Evolutionary conservation across 1,140 invertebrate genomes (phyloP).

Genomic region (Lucilia sericata): DNA sequence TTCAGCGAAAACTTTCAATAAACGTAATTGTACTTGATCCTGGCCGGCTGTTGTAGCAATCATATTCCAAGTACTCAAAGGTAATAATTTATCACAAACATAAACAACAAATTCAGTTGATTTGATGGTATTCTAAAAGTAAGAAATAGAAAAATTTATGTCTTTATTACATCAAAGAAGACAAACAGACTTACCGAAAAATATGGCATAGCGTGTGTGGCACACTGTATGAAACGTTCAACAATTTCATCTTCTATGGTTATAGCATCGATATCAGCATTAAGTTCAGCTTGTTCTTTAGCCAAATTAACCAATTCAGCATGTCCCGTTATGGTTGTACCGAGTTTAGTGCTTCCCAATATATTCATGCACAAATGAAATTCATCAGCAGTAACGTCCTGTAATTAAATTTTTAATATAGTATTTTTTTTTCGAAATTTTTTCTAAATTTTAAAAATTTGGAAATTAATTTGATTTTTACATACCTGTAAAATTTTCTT

Average conservation of each 20-base stretch:
- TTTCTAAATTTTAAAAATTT: constrained; percentile 39
- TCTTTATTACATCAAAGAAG: constrained; percentile 30
- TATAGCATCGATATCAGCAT: constrained; percentile 81
- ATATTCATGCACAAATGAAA: constrained; percentile 91
- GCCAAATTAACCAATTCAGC: constrained; percentile 89
- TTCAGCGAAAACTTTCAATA: constrained; percentile 91
- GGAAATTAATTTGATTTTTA: neutral
- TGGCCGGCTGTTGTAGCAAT: constrained; percentile 74
- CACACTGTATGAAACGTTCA: constrained; percentile 86
- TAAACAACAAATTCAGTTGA: constrained; percentile 89
- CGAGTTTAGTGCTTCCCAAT: constrained; percentile 82
- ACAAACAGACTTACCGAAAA: constrained; percentile 91
- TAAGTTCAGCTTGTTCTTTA: constrained; percentile 82
- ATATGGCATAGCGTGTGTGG: constrained; percentile 84
- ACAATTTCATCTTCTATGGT: constrained; percentile 82
- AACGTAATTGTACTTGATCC: constrained; percentile 80
- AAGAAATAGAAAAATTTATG: constrained; percentile 66
- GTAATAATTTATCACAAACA: constrained; percentile 87
- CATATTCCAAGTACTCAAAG: constrained; percentile 72
- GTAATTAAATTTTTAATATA: too few relatives aligned
- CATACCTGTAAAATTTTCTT: constrained; percentile 87
- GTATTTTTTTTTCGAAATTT: too few relatives aligned
- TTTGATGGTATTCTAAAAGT: constrained; percentile 82
- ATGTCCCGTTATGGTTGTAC: constrained; percentile 84
- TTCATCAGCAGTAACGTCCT: constrained; percentile 93